Base-by-base conservation (phyloP, 1,140 invertebrate species). In the Sipha flava region DNA sequence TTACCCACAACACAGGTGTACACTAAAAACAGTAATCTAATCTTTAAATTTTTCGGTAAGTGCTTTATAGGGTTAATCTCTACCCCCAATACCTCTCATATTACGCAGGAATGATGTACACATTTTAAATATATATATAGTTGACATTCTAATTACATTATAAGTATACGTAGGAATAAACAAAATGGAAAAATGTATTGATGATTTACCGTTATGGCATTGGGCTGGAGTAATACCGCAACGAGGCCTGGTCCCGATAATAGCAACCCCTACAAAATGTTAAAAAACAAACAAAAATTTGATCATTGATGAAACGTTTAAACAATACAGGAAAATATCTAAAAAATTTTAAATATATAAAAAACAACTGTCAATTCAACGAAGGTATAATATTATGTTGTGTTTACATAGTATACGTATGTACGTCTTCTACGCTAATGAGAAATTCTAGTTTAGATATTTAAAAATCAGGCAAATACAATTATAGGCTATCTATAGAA, bases 241-340 rank as follows among this genome's bases (percentile, higher is more conserved):
- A 43, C 73, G 73, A 77, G 73, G 73, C 43, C 73, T 77, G 49
- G 52, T 59, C 21, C 73, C 73, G 21, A 77, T 59, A 37, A 77
- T 77, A 26, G 73, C 34, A 7, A 77, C 52, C 52, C 73, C 73
- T 77, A 77, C 73, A 77, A 77, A 77, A 89, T 83, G 31, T 54
- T 77, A 26, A 54, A 59, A 77, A 77, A 29, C 40, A 43, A 26
- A 68, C 21, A 40, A 3, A 45, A 45, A 29, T 45, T 29, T 70
- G 66, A 70, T 70, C 66, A 66, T 43, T 43, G n/a, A 43, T 66
- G 66, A 47, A 70, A 70, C 66, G 40, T 29, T 29, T 70, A 7
- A 66, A 26, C 21, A 70, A 45, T 66, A 43, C 23, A 31, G 1
- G 43, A 70, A 18, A 70, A 68, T 2, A 66, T 37, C 62, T 66